phyloP scores from a whole-genome alignment of 2,113 vertebrate species.

The Tinamus guttatus region DNA sequence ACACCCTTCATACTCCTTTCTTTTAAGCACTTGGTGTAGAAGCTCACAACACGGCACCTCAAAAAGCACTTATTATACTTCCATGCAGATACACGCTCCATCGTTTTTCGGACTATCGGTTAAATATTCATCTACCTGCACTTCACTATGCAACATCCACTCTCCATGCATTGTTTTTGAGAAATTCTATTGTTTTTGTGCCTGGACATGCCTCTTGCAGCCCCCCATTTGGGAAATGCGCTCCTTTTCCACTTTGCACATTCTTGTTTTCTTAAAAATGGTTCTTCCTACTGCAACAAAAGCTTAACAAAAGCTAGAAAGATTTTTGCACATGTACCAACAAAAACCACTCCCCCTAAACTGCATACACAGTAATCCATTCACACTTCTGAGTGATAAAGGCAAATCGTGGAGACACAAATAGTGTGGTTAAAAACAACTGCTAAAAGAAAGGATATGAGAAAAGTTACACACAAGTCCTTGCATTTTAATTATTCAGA shows the following conservation, averaged over 20 bases:
- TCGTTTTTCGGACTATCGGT: neutral
- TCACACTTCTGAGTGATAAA: neutral
- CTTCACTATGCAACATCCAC: neutral
- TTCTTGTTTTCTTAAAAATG: neutral
- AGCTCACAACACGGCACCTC: neutral
- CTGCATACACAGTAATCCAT: neutral
- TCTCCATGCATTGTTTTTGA: neutral
- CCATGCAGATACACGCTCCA: neutral
- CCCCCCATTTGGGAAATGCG: neutral
- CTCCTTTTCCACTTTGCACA: neutral
- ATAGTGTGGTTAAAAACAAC: neutral
- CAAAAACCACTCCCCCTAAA: neutral
- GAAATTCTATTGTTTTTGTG: neutral
- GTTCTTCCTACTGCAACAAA: neutral
- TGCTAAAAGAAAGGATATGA: neutral
- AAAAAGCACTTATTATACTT: neutral
- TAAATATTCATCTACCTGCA: neutral
- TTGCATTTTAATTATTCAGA: neutral
- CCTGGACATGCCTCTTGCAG: neutral
- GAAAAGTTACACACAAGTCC: neutral
- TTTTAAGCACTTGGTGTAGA: rapidly evolving
- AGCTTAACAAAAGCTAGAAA: neutral
- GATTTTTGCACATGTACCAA: neutral
- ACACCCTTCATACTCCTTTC: neutral
- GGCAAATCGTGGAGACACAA: neutral